A percentile compares a stretch with the other conserved stretches of the same genome.
Evolutionary conservation across 2,888 invertebrate genomes (phyloP).

Genomic region (Chymomyza caudatula): DNA sequence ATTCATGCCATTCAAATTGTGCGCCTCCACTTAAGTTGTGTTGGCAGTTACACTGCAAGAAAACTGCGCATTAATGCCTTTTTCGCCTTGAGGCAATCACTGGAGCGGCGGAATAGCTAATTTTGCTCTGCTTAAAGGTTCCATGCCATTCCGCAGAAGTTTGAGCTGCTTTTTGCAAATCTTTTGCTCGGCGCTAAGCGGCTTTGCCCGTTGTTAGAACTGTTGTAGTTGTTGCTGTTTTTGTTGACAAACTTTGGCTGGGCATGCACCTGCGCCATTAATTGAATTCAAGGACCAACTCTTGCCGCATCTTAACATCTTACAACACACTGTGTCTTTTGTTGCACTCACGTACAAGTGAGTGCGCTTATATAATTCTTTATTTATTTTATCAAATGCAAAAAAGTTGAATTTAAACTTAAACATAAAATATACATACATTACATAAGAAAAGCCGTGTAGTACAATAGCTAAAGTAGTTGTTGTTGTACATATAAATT

Average conservation of each 20-base stretch:
- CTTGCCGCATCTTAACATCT: background rate
- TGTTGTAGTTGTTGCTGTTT: background rate
- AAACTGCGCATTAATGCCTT: constrained; percentile 9
- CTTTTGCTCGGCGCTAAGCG: constrained; percentile 37
- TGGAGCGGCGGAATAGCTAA: constrained; percentile 46
- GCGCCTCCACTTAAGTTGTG: constrained; percentile 57
- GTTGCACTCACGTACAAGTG: constrained; percentile 8
- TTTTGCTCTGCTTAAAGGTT: constrained; percentile 51
- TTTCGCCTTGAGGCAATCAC: background rate
- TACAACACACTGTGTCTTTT: constrained; percentile 1
- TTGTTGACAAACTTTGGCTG: constrained; percentile 11
- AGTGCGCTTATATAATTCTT: constrained; percentile 15
- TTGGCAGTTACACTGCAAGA: constrained; percentile 53
- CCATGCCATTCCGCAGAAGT: background rate
- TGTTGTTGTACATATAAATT: constrained; percentile 1
- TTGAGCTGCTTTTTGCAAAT: constrained; percentile 38
- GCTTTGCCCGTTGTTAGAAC: background rate
- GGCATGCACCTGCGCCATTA: constrained; percentile 46
- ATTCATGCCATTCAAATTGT: constrained; percentile 47
- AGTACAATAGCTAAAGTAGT: constrained; percentile 1
- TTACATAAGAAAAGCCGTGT: background rate
- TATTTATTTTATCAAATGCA: constrained; percentile 36
- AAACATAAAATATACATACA: background rate
- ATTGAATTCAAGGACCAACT: constrained; percentile 47
- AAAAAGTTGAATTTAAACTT: constrained; percentile 8